Percentiles rank a stretch among this genome's conserved stretches.
These are phyloP conservation scores for Galeopterus variegatus DNA, from an alignment of 2,113 vertebrate genomes.

Conservation along the genomic window DNA sequence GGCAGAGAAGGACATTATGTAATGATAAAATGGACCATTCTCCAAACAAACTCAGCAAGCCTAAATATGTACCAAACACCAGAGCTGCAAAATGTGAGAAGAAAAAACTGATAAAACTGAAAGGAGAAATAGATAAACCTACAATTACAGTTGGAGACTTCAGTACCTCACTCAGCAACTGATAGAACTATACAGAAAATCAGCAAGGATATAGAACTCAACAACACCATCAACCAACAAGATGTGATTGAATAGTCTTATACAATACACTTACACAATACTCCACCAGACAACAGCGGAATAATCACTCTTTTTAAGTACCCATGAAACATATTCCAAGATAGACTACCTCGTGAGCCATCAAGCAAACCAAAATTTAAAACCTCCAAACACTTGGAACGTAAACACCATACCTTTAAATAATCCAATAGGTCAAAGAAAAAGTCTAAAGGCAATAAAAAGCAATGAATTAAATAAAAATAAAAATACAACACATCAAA, in stretches of 20 bases:
- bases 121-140: not conserved
- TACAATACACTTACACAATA: not conserved
- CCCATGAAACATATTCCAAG: not conserved
- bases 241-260: not conserved
- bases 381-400: not conserved
- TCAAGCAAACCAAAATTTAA: not conserved
- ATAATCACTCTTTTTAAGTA: not conserved
- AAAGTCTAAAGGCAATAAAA: constrained; percentile 1
- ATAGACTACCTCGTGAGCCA: not conserved
- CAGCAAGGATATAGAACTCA: not conserved
- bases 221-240: not conserved
- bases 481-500: not conserved
- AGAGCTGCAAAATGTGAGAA: not conserved
- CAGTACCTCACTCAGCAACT: not conserved
- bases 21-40: not conserved
- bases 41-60: not conserved
- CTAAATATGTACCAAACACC: not conserved
- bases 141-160: not conserved
- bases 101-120: not conserved
- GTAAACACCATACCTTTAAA: not conserved
- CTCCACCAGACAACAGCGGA: not conserved
- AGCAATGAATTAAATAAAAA: not conserved
- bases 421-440: not conserved
- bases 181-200: not conserved
- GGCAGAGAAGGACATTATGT: not conserved